phyloP scores from a whole-genome alignment of 1,140 invertebrate species.

The Polypedilum pembai region DNA sequence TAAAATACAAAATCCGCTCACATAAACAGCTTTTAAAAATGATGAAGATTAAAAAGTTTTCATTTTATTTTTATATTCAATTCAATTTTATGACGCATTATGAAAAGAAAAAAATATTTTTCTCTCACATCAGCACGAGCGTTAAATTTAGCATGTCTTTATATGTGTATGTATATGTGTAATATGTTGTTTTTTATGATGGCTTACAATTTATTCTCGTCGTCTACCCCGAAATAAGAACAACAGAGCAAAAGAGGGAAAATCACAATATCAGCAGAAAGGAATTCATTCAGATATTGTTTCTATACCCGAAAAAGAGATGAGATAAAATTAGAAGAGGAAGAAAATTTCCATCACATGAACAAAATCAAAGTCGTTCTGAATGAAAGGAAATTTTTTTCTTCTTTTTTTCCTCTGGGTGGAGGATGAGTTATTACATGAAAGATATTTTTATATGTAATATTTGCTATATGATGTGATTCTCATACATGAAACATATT shows the following conservation, averaged over 20 bases:
- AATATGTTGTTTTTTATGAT: slow-evolving; percentile 19
- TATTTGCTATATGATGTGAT: neutral
- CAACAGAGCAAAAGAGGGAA: neutral
- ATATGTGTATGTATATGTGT: neutral
- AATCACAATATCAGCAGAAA: neutral
- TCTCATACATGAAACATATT: neutral
- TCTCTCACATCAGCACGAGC: no score
- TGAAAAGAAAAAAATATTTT: neutral
- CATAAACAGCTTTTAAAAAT: slow-evolving; percentile 19
- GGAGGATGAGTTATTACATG: neutral
- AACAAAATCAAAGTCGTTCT: slow-evolving; percentile 1
- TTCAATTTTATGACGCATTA: neutral
- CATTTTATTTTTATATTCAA: neutral
- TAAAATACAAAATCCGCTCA: slow-evolving; percentile 10
- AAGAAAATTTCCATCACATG: neutral
- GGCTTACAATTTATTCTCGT: slow-evolving; percentile 6
- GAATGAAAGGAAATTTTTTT: neutral
- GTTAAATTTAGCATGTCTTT: neutral
- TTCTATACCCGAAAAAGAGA: no score
- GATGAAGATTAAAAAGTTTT: slow-evolving; percentile 16
- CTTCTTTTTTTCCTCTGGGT: neutral
- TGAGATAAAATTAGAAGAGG: no score
- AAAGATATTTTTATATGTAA: neutral
- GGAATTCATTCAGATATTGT: neutral
- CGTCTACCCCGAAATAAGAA: neutral